Conservation (phyloP, 2,797 vertebrate genomes). For the Sternarchorhynchus goeldii region DNA sequence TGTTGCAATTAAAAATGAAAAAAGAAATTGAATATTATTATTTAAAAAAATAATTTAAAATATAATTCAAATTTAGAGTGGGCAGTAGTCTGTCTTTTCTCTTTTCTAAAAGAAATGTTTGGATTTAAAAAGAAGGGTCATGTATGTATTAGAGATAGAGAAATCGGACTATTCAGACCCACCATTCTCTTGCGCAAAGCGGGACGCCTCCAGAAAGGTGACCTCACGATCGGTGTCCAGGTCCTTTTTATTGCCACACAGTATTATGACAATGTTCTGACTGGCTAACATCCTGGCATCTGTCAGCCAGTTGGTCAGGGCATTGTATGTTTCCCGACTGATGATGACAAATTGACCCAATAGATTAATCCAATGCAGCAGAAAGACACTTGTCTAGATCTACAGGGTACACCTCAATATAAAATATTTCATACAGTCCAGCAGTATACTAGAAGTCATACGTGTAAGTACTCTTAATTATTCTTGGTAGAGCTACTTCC, state of each 20-base stretch:
- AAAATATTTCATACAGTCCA: too few relatives aligned
- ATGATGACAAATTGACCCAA: constrained; percentile 22
- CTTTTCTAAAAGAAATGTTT: too few relatives aligned
- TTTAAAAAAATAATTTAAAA: too few relatives aligned
- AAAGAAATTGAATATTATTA: too few relatives aligned
- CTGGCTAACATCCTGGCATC: constrained; percentile 92
- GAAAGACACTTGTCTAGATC: background rate
- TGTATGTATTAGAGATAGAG: background rate
- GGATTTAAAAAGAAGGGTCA: too few relatives aligned
- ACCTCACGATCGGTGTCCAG: constrained; percentile 90
- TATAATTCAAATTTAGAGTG: too few relatives aligned
- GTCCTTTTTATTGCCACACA: constrained; percentile 95
- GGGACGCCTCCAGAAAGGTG: constrained; percentile 91
- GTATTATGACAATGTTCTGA: constrained; percentile 92
- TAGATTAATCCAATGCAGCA: background rate
- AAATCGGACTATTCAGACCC: constrained; percentile 21
- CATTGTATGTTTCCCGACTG: constrained; percentile 93
- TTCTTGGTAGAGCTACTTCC: too few relatives aligned
- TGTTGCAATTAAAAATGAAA: too few relatives aligned
- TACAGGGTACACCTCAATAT: background rate
- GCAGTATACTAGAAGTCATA: too few relatives aligned
- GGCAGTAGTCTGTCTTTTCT: too few relatives aligned
- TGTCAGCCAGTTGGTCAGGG: constrained; percentile 90
- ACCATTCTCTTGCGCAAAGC: constrained; percentile 95
- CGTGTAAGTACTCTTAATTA: too few relatives aligned